Percentiles rank a stretch among this genome's conserved stretches.
Conservation (phyloP, 1,140 invertebrate species). For the Zaprionus ornatus region DNA sequence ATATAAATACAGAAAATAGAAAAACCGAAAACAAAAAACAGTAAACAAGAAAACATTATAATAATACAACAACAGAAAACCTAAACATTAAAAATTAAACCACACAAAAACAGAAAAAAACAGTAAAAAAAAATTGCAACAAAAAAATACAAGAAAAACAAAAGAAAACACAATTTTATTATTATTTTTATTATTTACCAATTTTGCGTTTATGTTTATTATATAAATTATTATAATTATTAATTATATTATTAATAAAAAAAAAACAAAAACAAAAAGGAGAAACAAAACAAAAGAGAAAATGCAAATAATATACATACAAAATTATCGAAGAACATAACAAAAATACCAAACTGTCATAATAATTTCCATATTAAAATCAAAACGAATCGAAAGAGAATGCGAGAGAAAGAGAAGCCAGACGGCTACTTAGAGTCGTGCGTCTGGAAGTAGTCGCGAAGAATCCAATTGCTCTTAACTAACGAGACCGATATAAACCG, state of each 20-base stretch:
- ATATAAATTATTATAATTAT: conserved; percentile 83
- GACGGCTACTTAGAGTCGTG: conserved; percentile 50
- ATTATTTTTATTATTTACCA: conserved; percentile 83
- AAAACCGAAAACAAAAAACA: conserved; percentile 34
- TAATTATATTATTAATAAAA: conserved; percentile 83
- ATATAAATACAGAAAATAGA: conserved; percentile 63
- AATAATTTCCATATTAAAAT: conserved; percentile 28
- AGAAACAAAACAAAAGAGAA: conserved; percentile 51
- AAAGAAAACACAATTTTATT: conserved; percentile 72
- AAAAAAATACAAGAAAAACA: conserved; percentile 48
- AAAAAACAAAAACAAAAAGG: conserved; percentile 46
- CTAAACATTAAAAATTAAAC: conserved; percentile 43
- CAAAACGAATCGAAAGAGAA: conserved; percentile 11
- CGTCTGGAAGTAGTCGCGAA: conserved; percentile 8
- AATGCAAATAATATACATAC: conserved; percentile 59
- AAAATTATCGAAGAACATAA: conserved; percentile 52
- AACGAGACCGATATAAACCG: conserved; percentile 49
- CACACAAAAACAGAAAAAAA: conserved; percentile 55
- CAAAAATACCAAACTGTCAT: conserved; percentile 33
- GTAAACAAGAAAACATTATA: conserved; percentile 24
- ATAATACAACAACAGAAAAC: conserved; percentile 24
- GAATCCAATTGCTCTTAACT: conserved; percentile 63
- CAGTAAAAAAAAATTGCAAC: conserved; percentile 44
- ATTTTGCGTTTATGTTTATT: conserved; percentile 82
- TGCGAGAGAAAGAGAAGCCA: background rate